phyloP scores from a whole-genome alignment of 2,797 vertebrate genomes.

The Cuniculus paca region DNA sequence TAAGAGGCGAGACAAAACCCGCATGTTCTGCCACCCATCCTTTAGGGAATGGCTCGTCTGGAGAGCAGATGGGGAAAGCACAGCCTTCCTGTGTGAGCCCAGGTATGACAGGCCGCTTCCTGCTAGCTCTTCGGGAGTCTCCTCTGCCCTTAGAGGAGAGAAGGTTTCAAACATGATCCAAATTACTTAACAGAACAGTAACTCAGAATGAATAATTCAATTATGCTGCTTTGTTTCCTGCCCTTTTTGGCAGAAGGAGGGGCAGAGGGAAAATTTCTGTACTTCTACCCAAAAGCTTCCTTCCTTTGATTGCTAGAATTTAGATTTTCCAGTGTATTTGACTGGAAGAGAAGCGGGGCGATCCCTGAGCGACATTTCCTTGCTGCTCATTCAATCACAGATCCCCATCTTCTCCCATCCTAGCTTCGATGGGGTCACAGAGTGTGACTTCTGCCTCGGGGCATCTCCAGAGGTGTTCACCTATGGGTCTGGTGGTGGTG shows the following conservation, averaged over 20 bases:
- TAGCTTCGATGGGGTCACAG: no score
- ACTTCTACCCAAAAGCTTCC: not conserved
- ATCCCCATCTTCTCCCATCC: rapidly evolving
- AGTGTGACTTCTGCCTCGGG: not conserved
- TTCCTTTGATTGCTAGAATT: not conserved
- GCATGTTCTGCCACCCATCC: conserved; percentile 99
- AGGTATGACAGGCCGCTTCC: conserved; percentile 89
- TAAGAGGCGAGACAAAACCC: conserved; percentile 96
- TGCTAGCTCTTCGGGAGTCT: not conserved
- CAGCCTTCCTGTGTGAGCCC: conserved; percentile 97
- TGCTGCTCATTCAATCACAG: not conserved
- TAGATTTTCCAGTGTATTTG: not conserved
- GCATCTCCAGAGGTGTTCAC: not conserved
- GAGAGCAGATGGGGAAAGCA: conserved; percentile 97
- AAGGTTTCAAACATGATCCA: not conserved
- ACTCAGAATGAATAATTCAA: not conserved
- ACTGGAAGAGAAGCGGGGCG: not conserved
- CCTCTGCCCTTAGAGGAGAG: not conserved
- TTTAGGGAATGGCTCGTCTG: conserved; percentile 99
- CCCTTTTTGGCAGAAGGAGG: not conserved
- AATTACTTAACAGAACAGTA: not conserved
- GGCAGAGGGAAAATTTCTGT: not conserved
- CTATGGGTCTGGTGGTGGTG: not conserved
- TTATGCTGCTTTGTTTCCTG: not conserved
- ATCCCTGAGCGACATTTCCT: not conserved